Evolutionary conservation across 2,797 vertebrate genomes (phyloP), one percentile per base, ranked within the genome.

Genomic region (Hydrocynus forskahlii): DNA sequence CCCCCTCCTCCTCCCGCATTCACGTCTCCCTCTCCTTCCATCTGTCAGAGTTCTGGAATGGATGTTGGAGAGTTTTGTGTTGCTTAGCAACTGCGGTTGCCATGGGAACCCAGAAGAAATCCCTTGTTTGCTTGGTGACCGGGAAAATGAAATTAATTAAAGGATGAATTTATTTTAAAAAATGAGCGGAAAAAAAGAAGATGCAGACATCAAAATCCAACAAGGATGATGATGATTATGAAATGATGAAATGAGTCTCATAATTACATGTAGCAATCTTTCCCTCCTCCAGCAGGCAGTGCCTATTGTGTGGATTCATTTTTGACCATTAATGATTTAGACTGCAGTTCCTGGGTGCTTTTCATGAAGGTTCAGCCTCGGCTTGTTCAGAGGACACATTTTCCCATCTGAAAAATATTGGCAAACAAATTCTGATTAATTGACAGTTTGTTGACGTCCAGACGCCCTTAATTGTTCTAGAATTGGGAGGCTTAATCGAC

Each of bases 61-160:
- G 93, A 92, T 93, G 93, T 93, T 93, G 92, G 92, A 93, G 93
- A 95, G 93, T 95, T 91, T 89, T 88, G 91, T 57, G 93, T 95
- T 95, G 93, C 94, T 88, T 93, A 89, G 94, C 92, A 95, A 95
- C 94, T 94, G 83, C 84, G 76, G 93, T 95, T 94, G 86, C 92
- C 88, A 89, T 88, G 87, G 91, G 75, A 92, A 94, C 92, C 48
- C 54, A 8, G 75, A 84, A 90, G 91, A 92, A 90, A 90, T 91
- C 88, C 89, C 85, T 88, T 91, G 88, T 92, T 92, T 89, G 91
- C 89, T 90, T 74, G 89, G 88, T 82, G 82, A 92, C 82, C 10
- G 89, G 90, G 91, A 93, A 92, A 93, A 93, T 93, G 83, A 94
- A 94, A 94, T 91, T 91, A 92, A 94, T 92, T 91, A 92, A 92